Evolutionary conservation across 2,797 vertebrate species (phyloP).

Genomic region (Anolis apletophallus): DNA sequence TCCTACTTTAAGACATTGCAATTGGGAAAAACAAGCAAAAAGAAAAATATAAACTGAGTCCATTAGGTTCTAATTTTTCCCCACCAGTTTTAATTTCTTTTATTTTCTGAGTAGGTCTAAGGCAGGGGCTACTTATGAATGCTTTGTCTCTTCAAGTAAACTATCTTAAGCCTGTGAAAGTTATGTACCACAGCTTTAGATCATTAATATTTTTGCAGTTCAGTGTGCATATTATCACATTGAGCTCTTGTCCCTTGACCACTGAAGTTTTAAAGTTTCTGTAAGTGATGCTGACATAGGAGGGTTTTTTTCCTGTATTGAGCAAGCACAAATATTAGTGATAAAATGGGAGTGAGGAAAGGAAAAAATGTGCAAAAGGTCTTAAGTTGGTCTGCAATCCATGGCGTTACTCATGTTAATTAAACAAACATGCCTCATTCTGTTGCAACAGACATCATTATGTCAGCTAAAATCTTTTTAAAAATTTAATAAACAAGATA

Average conservation of each 20-base stretch:
- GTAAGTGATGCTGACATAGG: background rate
- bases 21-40: background rate
- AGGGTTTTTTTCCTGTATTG: background rate
- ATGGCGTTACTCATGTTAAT: slow-evolving; percentile 5
- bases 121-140: background rate
- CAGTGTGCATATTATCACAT: slow-evolving; percentile 15
- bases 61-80: slow-evolving; percentile 38
- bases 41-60: background rate
- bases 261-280: slow-evolving; percentile 20
- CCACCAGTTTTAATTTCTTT: slow-evolving; percentile 10
- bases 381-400: background rate
- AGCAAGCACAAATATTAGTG: slow-evolving; percentile 5
- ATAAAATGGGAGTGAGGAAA: slow-evolving; percentile 30
- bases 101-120: slow-evolving; percentile 18
- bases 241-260: background rate
- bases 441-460: background rate
- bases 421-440: slow-evolving; percentile 46
- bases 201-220: background rate
- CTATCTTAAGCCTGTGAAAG: background rate
- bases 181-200: background rate
- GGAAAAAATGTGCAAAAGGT: background rate
- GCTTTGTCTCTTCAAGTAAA: background rate
- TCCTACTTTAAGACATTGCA: background rate
- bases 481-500: background rate
- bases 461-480: background rate